Conservation (phyloP, 2,797 vertebrate species). For the Labroides dimidiatus region DNA sequence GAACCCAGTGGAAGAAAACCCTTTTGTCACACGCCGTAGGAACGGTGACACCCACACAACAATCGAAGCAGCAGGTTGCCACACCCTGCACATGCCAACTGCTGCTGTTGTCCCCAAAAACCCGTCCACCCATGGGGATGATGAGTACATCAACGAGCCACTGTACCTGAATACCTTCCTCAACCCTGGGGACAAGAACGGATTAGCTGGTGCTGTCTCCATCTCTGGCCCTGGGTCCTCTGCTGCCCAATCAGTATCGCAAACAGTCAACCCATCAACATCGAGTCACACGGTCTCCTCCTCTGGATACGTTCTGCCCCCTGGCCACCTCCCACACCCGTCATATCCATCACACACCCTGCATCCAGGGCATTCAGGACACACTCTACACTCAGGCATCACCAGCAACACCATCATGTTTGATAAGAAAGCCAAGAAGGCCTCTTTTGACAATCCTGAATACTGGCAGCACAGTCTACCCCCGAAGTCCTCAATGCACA, state of each 20-base stretch:
- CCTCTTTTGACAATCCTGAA: slow-evolving; percentile 97
- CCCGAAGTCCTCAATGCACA: slow-evolving; percentile 92
- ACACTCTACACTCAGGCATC: slow-evolving; percentile 81
- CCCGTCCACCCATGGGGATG: slow-evolving; percentile 86
- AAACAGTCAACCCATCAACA: slow-evolving; percentile 73
- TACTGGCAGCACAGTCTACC: slow-evolving; percentile 99
- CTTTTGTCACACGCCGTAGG: slow-evolving; percentile 93
- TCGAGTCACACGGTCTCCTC: slow-evolving; percentile 74
- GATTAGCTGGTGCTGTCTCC: slow-evolving; percentile 83
- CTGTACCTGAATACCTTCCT: slow-evolving; percentile 97
- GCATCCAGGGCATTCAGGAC: slow-evolving; percentile 81
- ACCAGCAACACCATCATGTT: slow-evolving; percentile 83
- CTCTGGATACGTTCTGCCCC: slow-evolving; percentile 75
- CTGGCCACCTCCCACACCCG: slow-evolving; percentile 76
- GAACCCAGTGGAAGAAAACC: slow-evolving; percentile 96
- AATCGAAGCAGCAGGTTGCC: slow-evolving; percentile 91
- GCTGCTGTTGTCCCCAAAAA: slow-evolving; percentile 78
- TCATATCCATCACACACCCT: slow-evolving; percentile 83
- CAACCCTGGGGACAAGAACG: slow-evolving; percentile 87
- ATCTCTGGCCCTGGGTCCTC: slow-evolving; percentile 65
- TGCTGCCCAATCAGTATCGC: slow-evolving; percentile 77
- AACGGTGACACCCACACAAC: slow-evolving; percentile 92
- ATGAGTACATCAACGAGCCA: slow-evolving; percentile 95
- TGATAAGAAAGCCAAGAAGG: slow-evolving; percentile 94
- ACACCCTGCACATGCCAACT: slow-evolving; percentile 81